Percentiles rank a stretch among this genome's conserved stretches.
These are phyloP conservation scores for Nemoura dubitans DNA, from an alignment of 2,888 invertebrate genomes.

Conservation along the genomic window DNA sequence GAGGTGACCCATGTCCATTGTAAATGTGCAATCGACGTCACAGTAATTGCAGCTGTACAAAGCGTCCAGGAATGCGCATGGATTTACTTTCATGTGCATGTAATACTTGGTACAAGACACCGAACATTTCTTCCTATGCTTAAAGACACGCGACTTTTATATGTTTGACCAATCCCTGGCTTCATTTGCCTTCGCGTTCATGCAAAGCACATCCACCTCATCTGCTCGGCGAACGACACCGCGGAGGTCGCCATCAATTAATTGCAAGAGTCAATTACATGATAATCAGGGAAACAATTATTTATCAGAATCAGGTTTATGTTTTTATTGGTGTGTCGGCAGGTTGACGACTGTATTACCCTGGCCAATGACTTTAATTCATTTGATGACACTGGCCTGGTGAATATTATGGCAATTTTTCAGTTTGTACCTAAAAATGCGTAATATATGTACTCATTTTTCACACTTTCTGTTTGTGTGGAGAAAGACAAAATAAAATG, in stretches of 20 bases:
- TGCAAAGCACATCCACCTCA: not conserved
- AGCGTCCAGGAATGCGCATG: not conserved
- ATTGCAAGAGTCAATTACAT: not conserved
- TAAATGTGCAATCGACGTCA: not conserved
- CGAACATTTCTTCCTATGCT: not conserved
- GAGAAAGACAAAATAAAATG: no score
- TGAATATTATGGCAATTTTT: no score
- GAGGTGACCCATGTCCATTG: no score
- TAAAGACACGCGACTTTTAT: not conserved
- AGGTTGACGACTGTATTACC: not conserved
- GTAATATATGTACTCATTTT: no score
- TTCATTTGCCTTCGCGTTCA: not conserved
- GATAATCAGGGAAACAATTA: not conserved
- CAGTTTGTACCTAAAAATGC: no score
- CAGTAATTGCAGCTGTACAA: not conserved
- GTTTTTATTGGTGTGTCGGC: not conserved
- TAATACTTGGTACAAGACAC: not conserved
- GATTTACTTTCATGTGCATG: constrained; percentile 12
- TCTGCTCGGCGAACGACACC: not conserved
- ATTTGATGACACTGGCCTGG: no score
- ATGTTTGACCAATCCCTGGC: not conserved
- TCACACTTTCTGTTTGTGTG: no score
- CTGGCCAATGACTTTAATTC: not conserved
- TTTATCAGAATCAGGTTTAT: not conserved
- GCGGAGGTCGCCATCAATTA: not conserved